Base-by-base conservation (phyloP, 1,140 invertebrate genomes). In the Hyles euphorbiae region DNA sequence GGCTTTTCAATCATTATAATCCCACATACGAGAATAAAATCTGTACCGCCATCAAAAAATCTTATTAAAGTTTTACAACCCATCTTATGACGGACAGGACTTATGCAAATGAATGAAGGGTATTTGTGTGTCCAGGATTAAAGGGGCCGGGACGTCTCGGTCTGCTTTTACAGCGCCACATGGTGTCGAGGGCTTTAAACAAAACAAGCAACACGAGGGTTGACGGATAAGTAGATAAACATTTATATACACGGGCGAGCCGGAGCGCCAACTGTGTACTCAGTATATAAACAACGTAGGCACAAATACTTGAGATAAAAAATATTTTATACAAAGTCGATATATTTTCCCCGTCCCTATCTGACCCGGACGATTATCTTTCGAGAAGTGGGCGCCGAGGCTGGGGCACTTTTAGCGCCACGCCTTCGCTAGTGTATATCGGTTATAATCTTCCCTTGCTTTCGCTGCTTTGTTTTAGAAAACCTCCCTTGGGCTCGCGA, bases 391-490 rank as follows among this genome's bases (percentile, higher is more conserved):
- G 50, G 53, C 58, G 52, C 61, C 65, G 62, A 60, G 53, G 56
- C 67, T 68, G 67, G 72, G 68, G 73, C 69, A 75, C 70, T 72
- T 69, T 60, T 45, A 65, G 49, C 53, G 60, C 61, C 60, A 54
- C 58, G 67, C 53, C 64, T 68, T 70, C 69, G 67, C 73, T 80
- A 74, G 69, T 69, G 71, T 68, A 68, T 69, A 80, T 75, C 71
- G 68, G 61, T 73, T 72, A 71, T 81, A 81, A 84, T 84, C 76
- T 78, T 63, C 67, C 59, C 67, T 56, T 58, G 64, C 70, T 75
- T 73, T 75, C 66, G 62, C 65, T 69, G 71, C 70, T 76, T 80
- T 83, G 75, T 80, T 78, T 80, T 71, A 72, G 65, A 75, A 80
- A 80, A 74, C 61, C 64, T 78, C 75, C 70, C 75, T 53, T 40